A percentile compares a stretch with the other conserved stretches of the same genome.
Conservation (phyloP, 2,888 invertebrate genomes). For the Automeris io region DNA sequence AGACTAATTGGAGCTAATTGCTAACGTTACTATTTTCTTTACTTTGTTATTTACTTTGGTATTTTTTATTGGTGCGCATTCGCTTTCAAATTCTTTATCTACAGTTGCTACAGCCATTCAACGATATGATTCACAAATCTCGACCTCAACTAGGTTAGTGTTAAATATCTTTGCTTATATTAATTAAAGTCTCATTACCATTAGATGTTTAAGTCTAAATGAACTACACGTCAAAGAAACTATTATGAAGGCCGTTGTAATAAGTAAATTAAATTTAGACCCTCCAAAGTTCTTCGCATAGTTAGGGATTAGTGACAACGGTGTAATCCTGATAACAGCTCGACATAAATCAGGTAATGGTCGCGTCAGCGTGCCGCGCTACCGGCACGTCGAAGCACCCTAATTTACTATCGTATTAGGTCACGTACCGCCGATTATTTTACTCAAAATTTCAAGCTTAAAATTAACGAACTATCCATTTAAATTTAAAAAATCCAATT, state of each 20-base stretch:
- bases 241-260: background rate
- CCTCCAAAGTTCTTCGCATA: conserved; percentile 21
- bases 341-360: conserved; percentile 45
- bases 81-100: too few species aligned
- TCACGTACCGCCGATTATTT: conserved; percentile 39
- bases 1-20: too few species aligned
- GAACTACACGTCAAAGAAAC: background rate
- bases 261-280: conserved; percentile 22
- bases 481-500: conserved; percentile 35
- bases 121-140: too few species aligned
- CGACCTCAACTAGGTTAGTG: too few species aligned
- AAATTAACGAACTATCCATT: conserved; percentile 45
- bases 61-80: too few species aligned
- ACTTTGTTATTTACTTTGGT: too few species aligned
- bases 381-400: conserved; percentile 44
- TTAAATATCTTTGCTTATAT: too few species aligned
- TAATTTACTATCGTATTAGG: conserved; percentile 64
- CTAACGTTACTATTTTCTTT: too few species aligned
- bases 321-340: conserved; percentile 49
- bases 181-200: too few species aligned
- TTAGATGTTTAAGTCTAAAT: background rate
- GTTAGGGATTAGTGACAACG: conserved; percentile 41
- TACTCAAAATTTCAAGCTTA: conserved; percentile 46
- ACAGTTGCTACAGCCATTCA: too few species aligned
- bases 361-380: conserved; percentile 38